phyloP scores from a whole-genome alignment of 2,888 invertebrate species.

The Drosophila conformis region DNA sequence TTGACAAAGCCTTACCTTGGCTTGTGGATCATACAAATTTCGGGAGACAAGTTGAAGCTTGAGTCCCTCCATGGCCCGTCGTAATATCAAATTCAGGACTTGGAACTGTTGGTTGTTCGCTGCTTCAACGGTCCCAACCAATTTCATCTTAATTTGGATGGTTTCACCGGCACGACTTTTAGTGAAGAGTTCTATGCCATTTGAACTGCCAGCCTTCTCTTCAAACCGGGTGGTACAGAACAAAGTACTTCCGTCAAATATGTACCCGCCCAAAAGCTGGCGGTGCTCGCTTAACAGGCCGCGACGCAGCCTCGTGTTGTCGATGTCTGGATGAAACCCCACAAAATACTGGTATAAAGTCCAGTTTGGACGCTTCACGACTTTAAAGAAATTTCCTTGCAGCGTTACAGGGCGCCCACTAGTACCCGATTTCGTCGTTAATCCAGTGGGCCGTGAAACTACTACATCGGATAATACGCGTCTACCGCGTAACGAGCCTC shows the following conservation, averaged over 20 bases:
- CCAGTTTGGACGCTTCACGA: constrained; percentile 89
- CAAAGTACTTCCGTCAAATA: constrained; percentile 91
- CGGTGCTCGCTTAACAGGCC: constrained; percentile 87
- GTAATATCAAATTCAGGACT: constrained; percentile 91
- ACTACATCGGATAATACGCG: constrained; percentile 79
- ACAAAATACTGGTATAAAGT: constrained; percentile 91
- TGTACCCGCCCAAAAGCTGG: constrained; percentile 87
- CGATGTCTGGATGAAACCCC: constrained; percentile 90
- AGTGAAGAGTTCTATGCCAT: constrained; percentile 87
- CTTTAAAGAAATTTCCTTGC: constrained; percentile 89
- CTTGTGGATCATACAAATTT: constrained; percentile 90
- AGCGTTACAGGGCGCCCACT: constrained; percentile 86
- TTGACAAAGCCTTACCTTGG: constrained; percentile 86
- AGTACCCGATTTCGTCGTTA: constrained; percentile 84
- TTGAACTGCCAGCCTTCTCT: constrained; percentile 16
- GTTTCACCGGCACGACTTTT: constrained; percentile 86
- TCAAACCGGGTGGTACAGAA: constrained; percentile 87
- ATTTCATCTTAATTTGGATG: constrained; percentile 78
- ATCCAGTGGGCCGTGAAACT: constrained; percentile 69
- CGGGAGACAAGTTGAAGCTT: constrained; percentile 89
- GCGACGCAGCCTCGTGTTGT: constrained; percentile 88
- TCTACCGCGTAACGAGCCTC: constrained; percentile 82
- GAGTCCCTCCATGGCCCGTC: constrained; percentile 86
- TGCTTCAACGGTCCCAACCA: constrained; percentile 82
- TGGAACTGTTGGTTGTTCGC: constrained; percentile 90